A percentile compares a stretch with the other conserved stretches of the same genome.
phyloP scores from a whole-genome alignment of 2,113 vertebrate species.

The Eudyptes chrysolophus region DNA sequence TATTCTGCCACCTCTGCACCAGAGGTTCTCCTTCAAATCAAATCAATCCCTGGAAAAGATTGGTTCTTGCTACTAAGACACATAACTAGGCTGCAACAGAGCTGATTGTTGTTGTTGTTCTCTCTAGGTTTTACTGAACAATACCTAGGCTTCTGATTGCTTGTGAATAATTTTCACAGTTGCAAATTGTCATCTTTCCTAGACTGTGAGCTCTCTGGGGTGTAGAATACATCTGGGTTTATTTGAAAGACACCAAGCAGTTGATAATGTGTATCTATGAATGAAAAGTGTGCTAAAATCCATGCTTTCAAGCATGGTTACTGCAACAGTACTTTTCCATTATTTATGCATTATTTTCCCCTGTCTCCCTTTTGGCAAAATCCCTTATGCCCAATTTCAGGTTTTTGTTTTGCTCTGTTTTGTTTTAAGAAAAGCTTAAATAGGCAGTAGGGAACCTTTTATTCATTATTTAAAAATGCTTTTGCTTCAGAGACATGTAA shows the following conservation, averaged over 20 bases:
- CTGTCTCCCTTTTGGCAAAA: neutral
- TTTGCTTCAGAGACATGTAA: neutral
- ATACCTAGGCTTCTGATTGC: neutral
- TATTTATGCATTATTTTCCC: neutral
- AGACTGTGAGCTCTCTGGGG: neutral
- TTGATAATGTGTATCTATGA: neutral
- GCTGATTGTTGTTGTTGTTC: slow-evolving; percentile 21
- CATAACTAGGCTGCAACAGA: slow-evolving; percentile 72
- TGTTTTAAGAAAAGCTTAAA: neutral
- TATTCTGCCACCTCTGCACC: slow-evolving; percentile 93
- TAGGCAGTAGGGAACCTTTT: neutral
- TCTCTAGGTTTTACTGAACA: slow-evolving; percentile 10
- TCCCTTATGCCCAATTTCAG: neutral
- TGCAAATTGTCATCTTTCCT: neutral
- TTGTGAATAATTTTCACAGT: neutral
- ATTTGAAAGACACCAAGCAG: neutral
- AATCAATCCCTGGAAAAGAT: slow-evolving; percentile 92
- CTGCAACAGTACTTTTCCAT: neutral
- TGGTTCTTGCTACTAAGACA: slow-evolving; percentile 84
- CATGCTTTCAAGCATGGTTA: neutral
- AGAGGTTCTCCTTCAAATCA: slow-evolving; percentile 86
- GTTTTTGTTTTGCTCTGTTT: neutral
- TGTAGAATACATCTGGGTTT: neutral
- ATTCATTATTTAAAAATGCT: neutral
- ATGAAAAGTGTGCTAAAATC: neutral